Percentiles rank a stretch among this genome's conserved stretches.
Evolutionary conservation across 2,113 vertebrate species (phyloP).

Genomic region (Aspidoscelis tigris): DNA sequence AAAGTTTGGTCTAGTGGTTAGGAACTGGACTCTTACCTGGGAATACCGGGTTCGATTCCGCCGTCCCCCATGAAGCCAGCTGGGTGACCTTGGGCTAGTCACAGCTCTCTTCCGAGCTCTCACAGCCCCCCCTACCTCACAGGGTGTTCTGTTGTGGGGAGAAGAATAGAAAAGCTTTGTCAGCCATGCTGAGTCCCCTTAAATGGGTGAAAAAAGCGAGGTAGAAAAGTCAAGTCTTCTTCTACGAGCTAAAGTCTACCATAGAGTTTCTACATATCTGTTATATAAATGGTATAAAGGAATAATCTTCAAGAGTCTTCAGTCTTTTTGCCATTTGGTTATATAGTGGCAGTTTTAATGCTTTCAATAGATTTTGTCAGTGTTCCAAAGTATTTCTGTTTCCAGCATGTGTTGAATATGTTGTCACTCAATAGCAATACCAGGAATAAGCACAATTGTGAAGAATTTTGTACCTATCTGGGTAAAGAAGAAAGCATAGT

Average conservation of each 20-base stretch:
- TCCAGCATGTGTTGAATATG: background rate
- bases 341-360: background rate
- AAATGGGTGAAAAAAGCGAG: no score
- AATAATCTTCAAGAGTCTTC: background rate
- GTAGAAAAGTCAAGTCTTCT: no score
- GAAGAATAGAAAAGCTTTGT: no score
- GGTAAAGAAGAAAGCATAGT: background rate
- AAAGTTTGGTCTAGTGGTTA: no score
- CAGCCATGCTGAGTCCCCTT: no score
- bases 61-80: no score
- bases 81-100: no score
- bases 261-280: background rate
- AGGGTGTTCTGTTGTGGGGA: no score
- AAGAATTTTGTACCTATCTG: background rate
- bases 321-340: background rate
- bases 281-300: background rate
- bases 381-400: background rate
- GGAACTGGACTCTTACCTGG: no score
- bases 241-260: background rate
- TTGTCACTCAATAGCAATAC: background rate
- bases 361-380: background rate
- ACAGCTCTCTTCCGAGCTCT: no score
- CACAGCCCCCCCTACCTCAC: no score
- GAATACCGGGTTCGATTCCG: no score
- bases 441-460: background rate